Base-by-base conservation (phyloP, 2,797 vertebrate genomes). In the Enteromius afrohamiltoni region DNA sequence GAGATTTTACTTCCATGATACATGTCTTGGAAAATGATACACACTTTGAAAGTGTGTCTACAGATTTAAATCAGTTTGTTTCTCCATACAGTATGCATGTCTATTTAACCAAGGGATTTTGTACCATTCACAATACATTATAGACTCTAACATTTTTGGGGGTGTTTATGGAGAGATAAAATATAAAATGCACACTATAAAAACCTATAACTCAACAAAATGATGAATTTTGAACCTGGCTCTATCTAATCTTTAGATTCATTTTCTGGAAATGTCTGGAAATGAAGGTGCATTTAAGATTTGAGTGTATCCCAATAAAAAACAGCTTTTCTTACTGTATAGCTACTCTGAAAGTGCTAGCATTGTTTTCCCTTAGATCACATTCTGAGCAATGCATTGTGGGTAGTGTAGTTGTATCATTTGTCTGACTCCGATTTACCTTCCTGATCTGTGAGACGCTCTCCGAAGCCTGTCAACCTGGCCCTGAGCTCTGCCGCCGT, bases 401-500 rank as follows among this genome's bases (percentile, higher is more conserved):
- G 69, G 69, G 42, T 49, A 49, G 47, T 49, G 69, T 19, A 71
- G 42, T 71, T 49, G 11, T 10, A 10, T 45, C 69, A 14, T 47
- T 17, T 17, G 40, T 16, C 23, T 17, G 14, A 29, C 26, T 47
- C 42, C 1, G 9, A 69, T 62, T 90, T 92, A 97, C 96, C 97
- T 91, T 97, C 97, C 4, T 92, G 88, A 49, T 95, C 74, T 0
- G 93, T 95, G 9, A 97, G 94, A 71, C 93, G 96, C 90, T 98
- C 96, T 1, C 96, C 96, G 0, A 95, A 88, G 0, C 86, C 83
- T 0, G 89, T 96, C 31, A 97, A 95, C 76, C 96, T 96, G 69
- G 95, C 90, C 10, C 93, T 89, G 40, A 97, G 92, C 87, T 97
- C 96, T 0, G 93, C 86, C 0, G 90, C 92, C 0, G 90, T 1